Evolutionary conservation across 2,888 invertebrate species (phyloP).

Genomic region (Leptodirus hochenwartii): DNA sequence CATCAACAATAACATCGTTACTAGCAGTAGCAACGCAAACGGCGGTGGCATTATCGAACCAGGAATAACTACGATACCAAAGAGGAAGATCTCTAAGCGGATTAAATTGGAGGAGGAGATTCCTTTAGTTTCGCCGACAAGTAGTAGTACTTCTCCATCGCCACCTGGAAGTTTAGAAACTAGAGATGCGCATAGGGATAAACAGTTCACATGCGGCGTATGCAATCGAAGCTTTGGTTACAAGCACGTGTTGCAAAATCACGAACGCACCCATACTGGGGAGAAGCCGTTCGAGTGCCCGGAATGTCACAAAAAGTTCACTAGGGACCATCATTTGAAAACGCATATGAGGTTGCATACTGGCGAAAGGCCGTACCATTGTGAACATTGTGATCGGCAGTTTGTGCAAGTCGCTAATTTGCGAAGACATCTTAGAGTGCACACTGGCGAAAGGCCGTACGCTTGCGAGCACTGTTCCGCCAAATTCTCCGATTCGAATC

Average conservation of each 20-base stretch:
- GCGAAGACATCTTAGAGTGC: slow-evolving; percentile 72
- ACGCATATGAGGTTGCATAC: slow-evolving; percentile 86
- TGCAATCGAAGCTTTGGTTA: slow-evolving; percentile 84
- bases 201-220: slow-evolving; percentile 74
- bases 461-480: slow-evolving; percentile 72
- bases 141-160: slow-evolving; percentile 33
- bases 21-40: slow-evolving; percentile 28
- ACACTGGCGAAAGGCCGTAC: slow-evolving; percentile 83
- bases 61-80: slow-evolving; percentile 22
- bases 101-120: slow-evolving; percentile 17
- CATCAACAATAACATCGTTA: slow-evolving; percentile 28
- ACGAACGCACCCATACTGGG: slow-evolving; percentile 86
- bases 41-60: too few relatives aligned
- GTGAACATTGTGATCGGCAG: slow-evolving; percentile 78
- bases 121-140: slow-evolving; percentile 27
- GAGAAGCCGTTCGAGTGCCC: slow-evolving; percentile 88
- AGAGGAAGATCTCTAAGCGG: slow-evolving; percentile 18
- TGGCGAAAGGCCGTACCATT: slow-evolving; percentile 84
- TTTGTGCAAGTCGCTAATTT: slow-evolving; percentile 90
- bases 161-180: slow-evolving; percentile 20
- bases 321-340: slow-evolving; percentile 82
- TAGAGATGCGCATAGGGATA: slow-evolving; percentile 34
- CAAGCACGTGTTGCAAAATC: slow-evolving; percentile 87
- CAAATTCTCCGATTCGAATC: slow-evolving; percentile 81
- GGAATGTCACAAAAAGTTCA: slow-evolving; percentile 81